A percentile compares a stretch with the other conserved stretches of the same genome.
Evolutionary conservation across 2,797 vertebrate genomes (phyloP).

Genomic region (Catamblyrhynchus diadema): DNA sequence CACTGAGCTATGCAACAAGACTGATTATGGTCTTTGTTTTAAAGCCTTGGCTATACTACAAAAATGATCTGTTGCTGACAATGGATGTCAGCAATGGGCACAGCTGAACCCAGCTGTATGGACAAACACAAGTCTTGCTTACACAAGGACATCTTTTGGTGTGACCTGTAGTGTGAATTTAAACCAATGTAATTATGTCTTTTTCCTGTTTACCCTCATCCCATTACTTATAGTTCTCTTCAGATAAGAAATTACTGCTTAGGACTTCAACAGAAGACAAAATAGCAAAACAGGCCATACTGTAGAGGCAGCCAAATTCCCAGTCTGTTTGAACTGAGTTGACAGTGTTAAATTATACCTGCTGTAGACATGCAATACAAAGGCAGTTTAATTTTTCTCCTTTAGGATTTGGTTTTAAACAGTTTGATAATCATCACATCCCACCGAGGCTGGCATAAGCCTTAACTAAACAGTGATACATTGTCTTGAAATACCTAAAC

Average conservation of each 20-base stretch:
- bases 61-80: constrained; percentile 43
- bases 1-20: neutral
- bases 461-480: neutral
- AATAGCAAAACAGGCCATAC: constrained; percentile 8
- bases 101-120: constrained; percentile 33
- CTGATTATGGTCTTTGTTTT: constrained; percentile 13
- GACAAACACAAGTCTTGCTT: constrained; percentile 39
- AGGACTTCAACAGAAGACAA: constrained; percentile 30
- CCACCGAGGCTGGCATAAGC: neutral
- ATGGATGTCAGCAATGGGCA: constrained; percentile 11
- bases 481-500: neutral
- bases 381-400: neutral
- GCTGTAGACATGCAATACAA: neutral
- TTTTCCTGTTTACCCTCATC: constrained; percentile 41
- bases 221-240: constrained; percentile 7
- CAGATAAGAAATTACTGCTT: constrained; percentile 40
- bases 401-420: constrained; percentile 16
- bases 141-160: constrained; percentile 28
- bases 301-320: constrained; percentile 17
- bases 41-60: constrained; percentile 25
- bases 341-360: constrained; percentile 39
- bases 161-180: constrained; percentile 26
- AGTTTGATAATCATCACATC: neutral
- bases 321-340: neutral
- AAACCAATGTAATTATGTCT: neutral